phyloP scores from a whole-genome alignment of 2,888 invertebrate species.

The Ormyrus thymus region DNA sequence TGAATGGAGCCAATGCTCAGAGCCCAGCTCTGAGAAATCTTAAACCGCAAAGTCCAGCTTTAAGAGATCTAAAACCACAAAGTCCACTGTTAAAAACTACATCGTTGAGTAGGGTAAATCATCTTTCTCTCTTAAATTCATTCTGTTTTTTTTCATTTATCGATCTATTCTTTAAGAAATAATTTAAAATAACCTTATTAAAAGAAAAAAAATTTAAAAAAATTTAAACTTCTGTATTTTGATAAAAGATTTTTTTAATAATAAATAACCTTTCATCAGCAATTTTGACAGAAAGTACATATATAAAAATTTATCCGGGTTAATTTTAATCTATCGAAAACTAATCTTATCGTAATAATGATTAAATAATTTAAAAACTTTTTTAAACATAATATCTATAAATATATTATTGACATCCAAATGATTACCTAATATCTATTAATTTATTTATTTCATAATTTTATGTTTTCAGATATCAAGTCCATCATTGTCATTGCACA shows the following conservation, averaged over 20 bases:
- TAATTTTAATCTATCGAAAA: background rate
- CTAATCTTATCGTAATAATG: background rate
- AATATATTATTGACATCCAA: background rate
- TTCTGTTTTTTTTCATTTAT: background rate
- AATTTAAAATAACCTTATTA: too few relatives aligned
- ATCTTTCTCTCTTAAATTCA: background rate
- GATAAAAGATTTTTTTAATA: too few relatives aligned
- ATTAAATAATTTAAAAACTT: background rate
- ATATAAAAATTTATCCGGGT: background rate
- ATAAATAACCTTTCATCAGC: too few relatives aligned
- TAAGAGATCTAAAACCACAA: conserved; percentile 68
- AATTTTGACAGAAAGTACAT: background rate
- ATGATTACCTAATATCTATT: background rate
- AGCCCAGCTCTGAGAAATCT: conserved; percentile 69
- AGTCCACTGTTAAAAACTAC: conserved; percentile 69
- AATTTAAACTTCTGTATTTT: background rate
- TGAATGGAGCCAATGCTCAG: conserved; percentile 71
- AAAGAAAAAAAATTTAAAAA: background rate
- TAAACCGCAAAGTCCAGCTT: conserved; percentile 71
- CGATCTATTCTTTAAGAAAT: too few relatives aligned
- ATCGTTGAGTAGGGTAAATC: conserved; percentile 50
- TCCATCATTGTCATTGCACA: conserved; percentile 73
- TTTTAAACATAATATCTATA: background rate
- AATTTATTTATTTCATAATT: background rate
- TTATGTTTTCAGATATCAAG: conserved; percentile 67